phyloP scores from a whole-genome alignment of 2,113 vertebrate genomes.

The Ceyx melanurus region DNA sequence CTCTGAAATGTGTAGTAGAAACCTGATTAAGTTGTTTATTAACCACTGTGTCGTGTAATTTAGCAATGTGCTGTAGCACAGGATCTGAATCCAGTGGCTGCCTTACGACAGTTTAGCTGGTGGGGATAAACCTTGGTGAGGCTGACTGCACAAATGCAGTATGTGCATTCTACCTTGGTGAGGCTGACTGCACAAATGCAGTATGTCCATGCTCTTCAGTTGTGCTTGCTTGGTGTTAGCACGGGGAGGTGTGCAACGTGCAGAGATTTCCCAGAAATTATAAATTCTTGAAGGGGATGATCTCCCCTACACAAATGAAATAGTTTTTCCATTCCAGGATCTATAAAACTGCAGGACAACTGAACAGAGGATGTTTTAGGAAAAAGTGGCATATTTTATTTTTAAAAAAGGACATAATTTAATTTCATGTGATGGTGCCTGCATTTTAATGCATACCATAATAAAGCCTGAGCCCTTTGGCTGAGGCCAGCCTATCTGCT shows the following conservation, averaged over 20 bases:
- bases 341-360: neutral
- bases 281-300: neutral
- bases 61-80: neutral
- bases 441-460: conserved; percentile 10
- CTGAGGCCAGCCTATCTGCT: neutral
- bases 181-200: neutral
- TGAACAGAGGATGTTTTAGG: neutral
- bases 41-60: neutral
- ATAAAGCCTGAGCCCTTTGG: neutral
- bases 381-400: neutral
- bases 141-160: neutral
- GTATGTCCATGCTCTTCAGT: neutral
- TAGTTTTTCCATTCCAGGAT: conserved; percentile 13
- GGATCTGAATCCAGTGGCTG: neutral
- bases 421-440: conserved; percentile 5
- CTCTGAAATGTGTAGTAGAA: neutral
- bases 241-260: neutral
- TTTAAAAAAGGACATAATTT: conserved; percentile 16
- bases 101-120: neutral
- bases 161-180: fast-evolving
- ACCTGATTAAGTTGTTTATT: conserved; percentile 19
- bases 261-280: neutral
- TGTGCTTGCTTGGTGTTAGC: neutral
- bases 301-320: neutral
- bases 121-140: neutral